Base-by-base conservation (phyloP, 2,797 vertebrate species). In the Coccyzus lansbergi region DNA sequence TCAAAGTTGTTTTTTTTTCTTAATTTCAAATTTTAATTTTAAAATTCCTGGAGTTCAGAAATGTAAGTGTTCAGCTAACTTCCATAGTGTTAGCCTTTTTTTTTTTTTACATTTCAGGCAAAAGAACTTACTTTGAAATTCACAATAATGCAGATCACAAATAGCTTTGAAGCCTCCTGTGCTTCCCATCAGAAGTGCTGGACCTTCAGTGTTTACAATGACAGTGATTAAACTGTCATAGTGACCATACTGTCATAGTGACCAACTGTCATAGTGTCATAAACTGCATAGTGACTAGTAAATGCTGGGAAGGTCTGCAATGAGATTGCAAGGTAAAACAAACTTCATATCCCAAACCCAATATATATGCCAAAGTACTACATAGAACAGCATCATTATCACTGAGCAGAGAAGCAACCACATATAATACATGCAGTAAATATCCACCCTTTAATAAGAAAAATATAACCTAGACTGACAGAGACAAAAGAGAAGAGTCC, bases 311-410 rank as follows among this genome's bases (percentile, higher is more conserved):
- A 68, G 31, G 19, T 65, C 78, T 88, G 26, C 20, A 33, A 48
- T 40, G 18, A 34, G 40, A 15, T 22, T 82, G 12, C 12, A 52
- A 46, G 5, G 15, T 33, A 80, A 92, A 88, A 63, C 9, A 69
- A 72, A 31, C 9, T 24, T 79, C 16, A 13, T 5, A 6, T 1
- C 5, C 7, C 3, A 18, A 4, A 8, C 4, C 1, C 29, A 56
- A 42, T 44, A 51, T 69, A 31, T 34, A 13, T 18, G 10, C 4
- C 8, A 55, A 64, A 59, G 3, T 69, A 51, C 15, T 48, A 19
- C 6, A n/a, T 19, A 55, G 64, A 76, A n/a, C 38, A 4, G 25
- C 51, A 68, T 33, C 2, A 40, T 22, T 34, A 46, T 64, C 6
- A 40, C 4, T 34, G 22, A 79, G 31, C 17, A 76, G 33, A 62